phyloP scores from a whole-genome alignment of 2,888 invertebrate genomes.

The Apoda limacodes region DNA sequence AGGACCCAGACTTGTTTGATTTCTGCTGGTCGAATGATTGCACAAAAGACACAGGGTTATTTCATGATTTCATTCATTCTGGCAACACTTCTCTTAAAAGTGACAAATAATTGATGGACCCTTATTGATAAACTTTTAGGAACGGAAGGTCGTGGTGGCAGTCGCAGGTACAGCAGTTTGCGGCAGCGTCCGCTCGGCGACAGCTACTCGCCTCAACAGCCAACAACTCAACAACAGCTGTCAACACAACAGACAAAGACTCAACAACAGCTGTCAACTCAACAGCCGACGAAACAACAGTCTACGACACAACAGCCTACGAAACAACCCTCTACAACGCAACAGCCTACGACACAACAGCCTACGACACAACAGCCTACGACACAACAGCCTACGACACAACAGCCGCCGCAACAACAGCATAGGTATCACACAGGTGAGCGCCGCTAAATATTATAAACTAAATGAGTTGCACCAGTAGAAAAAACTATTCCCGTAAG shows the following conservation, averaged over 20 bases:
- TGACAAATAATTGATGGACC: no score
- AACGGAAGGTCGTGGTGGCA: slow-evolving; percentile 45
- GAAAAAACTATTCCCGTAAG: no score
- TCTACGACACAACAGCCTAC: slow-evolving; percentile 9
- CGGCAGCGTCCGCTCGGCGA: slow-evolving; percentile 72
- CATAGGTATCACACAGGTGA: slow-evolving; percentile 42
- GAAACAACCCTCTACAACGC: slow-evolving; percentile 8
- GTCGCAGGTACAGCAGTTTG: slow-evolving; percentile 70
- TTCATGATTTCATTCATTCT: no score
- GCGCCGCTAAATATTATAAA: slow-evolving; percentile 10
- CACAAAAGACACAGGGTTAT: no score
- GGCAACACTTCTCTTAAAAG: no score
- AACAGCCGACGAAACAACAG: slow-evolving; percentile 9
- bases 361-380: slow-evolving; percentile 32
- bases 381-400: slow-evolving; percentile 32
- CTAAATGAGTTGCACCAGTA: background rate
- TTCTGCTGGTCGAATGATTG: no score
- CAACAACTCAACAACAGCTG: slow-evolving; percentile 23
- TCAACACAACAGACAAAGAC: slow-evolving; percentile 13
- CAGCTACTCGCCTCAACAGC: slow-evolving; percentile 47
- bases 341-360: slow-evolving; percentile 30
- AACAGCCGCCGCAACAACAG: slow-evolving; percentile 27
- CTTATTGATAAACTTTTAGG: no score
- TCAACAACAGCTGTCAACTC: slow-evolving; percentile 12
- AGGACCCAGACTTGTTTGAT: no score